Conservation (phyloP, 2,888 invertebrate genomes). For the Orchesellides sinensis region DNA sequence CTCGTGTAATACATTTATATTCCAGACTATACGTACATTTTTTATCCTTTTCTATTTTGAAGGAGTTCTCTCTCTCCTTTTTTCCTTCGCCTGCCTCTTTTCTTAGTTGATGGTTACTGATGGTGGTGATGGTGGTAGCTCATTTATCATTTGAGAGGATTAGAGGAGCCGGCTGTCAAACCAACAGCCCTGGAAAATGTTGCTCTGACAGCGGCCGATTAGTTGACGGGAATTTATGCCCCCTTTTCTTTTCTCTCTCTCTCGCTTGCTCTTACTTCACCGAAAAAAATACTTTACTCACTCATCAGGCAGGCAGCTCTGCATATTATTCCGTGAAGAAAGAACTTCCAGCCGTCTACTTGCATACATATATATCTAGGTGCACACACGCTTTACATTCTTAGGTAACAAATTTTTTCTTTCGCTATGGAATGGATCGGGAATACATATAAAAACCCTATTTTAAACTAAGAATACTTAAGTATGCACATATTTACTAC, state of each 20-base stretch:
- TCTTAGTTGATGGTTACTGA: constrained; percentile 65
- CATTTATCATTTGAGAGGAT: constrained; percentile 66
- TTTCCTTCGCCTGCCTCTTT: no score
- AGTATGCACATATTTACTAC: no score
- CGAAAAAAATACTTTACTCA: neutral
- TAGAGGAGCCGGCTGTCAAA: constrained; percentile 67
- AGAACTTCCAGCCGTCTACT: no score
- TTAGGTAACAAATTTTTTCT: no score
- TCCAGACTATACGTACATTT: no score
- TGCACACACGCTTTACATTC: no score
- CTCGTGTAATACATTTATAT: constrained; percentile 49
- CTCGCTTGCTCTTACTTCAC: no score
- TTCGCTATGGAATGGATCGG: no score
- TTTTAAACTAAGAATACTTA: no score
- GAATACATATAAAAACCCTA: no score
- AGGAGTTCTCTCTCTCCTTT: constrained; percentile 43
- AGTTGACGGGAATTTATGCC: constrained; percentile 69
- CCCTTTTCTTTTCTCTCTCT: constrained; percentile 46
- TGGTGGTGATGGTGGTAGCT: constrained; percentile 66
- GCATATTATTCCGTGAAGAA: neutral
- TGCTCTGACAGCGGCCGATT: constrained; percentile 67
- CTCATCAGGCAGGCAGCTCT: neutral
- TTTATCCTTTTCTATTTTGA: neutral
- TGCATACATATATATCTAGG: no score
- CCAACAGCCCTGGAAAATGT: constrained; percentile 62